A percentile compares a stretch with the other conserved stretches of the same genome.
phyloP scores from a whole-genome alignment of 2,113 vertebrate species.

The Sphyrna mokarran region DNA sequence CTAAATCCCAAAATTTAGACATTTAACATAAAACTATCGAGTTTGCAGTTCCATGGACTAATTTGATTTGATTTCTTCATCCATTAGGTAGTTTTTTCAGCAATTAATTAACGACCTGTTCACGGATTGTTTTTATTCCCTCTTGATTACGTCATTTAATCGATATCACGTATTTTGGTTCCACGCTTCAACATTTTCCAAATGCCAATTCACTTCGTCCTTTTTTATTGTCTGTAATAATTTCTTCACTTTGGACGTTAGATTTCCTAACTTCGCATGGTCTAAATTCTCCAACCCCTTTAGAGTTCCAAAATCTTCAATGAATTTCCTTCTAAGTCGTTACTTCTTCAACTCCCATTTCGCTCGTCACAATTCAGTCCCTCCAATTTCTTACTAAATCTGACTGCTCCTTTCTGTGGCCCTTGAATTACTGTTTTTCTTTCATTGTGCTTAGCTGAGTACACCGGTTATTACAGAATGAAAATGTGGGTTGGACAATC shows the following conservation, averaged over 20 bases:
- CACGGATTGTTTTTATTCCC: neutral
- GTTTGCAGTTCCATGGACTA: neutral
- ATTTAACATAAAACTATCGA: neutral
- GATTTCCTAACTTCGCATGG: neutral
- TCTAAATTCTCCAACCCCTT: neutral
- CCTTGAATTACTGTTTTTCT: neutral
- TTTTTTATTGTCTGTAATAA: too few species aligned
- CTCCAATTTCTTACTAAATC: neutral
- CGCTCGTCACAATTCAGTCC: neutral
- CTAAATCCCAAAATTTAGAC: neutral
- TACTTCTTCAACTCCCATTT: neutral
- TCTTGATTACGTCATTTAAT: too few species aligned
- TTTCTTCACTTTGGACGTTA: neutral
- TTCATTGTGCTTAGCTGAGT: neutral
- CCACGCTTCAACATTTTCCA: too few species aligned
- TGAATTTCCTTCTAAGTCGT: neutral
- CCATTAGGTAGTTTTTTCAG: neutral
- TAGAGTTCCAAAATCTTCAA: neutral
- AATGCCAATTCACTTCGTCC: too few species aligned
- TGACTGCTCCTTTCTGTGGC: neutral
- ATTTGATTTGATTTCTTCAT: neutral
- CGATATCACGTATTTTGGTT: neutral
- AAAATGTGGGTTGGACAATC: neutral
- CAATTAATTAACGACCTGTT: neutral
- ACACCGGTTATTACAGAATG: neutral